These are phyloP conservation scores for Anthophora plumipes DNA, from an alignment of 2,888 invertebrate genomes.

Conservation along the genomic window DNA sequence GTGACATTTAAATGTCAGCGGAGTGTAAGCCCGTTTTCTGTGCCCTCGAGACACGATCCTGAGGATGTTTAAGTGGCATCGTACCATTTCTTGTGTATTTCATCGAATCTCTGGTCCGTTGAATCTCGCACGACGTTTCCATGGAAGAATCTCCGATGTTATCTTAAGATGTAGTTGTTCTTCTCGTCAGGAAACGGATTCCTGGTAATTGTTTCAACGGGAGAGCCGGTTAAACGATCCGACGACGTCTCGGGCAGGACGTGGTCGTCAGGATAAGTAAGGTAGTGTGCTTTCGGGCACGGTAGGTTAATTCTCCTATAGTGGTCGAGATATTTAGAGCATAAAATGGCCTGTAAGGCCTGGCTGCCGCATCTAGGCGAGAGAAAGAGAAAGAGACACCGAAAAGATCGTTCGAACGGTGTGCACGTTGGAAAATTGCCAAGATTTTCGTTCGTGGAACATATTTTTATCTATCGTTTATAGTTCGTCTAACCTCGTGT, in stretches of 20 bases:
- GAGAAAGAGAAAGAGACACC: conserved; percentile 38
- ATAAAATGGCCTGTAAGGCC: conserved; percentile 78
- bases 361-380: conserved; percentile 52
- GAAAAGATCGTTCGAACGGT: conserved; percentile 70
- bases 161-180: neutral
- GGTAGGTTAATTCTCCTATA: conserved; percentile 77
- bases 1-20: conserved; percentile 64
- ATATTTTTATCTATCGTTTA: too few species aligned
- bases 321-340: conserved; percentile 80
- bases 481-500: too few species aligned
- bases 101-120: neutral
- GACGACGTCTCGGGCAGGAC: conserved; percentile 59
- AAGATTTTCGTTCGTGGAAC: conserved; percentile 73
- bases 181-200: neutral
- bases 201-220: conserved; percentile 12
- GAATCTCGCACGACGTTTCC: neutral
- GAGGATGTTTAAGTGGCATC: neutral
- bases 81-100: neutral
- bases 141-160: neutral
- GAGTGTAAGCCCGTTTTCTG: conserved; percentile 6
- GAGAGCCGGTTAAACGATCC: conserved; percentile 36
- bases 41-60: neutral
- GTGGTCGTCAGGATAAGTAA: conserved; percentile 72
- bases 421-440: too few species aligned
- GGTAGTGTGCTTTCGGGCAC: conserved; percentile 82